Base-by-base conservation (phyloP, 2,888 invertebrate species). In the Yponomeuta sedellus region DNA sequence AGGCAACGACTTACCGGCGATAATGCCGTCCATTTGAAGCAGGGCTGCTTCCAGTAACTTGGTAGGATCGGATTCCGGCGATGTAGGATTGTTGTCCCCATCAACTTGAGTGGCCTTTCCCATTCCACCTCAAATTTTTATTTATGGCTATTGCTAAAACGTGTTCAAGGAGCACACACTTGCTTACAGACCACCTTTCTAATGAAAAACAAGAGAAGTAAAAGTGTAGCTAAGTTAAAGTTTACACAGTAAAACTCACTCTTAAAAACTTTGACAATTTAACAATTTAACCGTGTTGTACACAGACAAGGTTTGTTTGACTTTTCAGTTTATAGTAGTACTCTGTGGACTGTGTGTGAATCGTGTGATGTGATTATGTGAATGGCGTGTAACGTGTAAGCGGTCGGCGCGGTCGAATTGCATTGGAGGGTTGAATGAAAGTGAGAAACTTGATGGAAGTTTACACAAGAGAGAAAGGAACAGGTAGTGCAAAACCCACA, bases 11-110 rank as follows among this genome's bases (percentile, higher is more conserved):
- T 88, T 83, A 95, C 95, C 95, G 80, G 96, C 95, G 85, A 97
- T 95, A 77, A 97, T 96, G 66, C 96, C 97, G 86, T 97, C 97
- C 95, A 97, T 96, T 87, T 97, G 96, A 79, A 96, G 93, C 67
- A 97, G 91, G 59, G 97, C 97, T 71, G 96, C 96, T 80, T 96
- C 96, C 78, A 97, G 90, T 87, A 97, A 93, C 86, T 96, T 96
- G 76, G 96, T 96, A 69, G 97, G 97, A 85, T 97, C 97, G 64
- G 92, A 86, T 75, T 71, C 71, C 19, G 68, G 65, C 71, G 81
- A 83, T 73, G 90, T 86, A 76, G 87, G 89, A 75, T 89, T 89
- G 77, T 89, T 89, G 73, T 90, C 91, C 76, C 85, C 88, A 87
- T 90, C 90, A 78, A 90, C 82, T 72, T 87, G 85, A 67, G 85